phyloP scores from a whole-genome alignment of 1,140 invertebrate genomes.

The Drosophila pectinifera region DNA sequence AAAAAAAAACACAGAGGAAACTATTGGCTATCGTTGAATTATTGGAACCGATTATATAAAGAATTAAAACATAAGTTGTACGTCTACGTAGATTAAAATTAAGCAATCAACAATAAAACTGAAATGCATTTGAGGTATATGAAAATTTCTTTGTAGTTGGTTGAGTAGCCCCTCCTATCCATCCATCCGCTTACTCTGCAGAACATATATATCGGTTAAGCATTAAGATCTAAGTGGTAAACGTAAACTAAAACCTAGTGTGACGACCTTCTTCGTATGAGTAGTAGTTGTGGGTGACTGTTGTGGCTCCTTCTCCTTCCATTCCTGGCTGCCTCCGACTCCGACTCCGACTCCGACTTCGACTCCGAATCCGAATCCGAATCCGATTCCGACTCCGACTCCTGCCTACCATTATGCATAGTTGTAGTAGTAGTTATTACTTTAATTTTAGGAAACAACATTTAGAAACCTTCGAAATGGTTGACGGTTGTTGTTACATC shows the following conservation, averaged over 20 bases:
- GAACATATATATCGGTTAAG: constrained; percentile 36
- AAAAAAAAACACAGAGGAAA: constrained; percentile 34
- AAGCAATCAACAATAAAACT: constrained; percentile 84
- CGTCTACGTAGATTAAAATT: constrained; percentile 62
- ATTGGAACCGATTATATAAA: constrained; percentile 35
- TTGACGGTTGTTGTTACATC: constrained; percentile 45
- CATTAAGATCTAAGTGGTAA: constrained; percentile 41
- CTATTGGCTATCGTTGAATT: constrained; percentile 26
- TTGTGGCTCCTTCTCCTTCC: constrained; percentile 12
- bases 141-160: constrained; percentile 84
- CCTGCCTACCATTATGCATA: constrained; percentile 4
- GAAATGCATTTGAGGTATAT: constrained; percentile 85
- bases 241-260: constrained; percentile 67
- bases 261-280: constrained; percentile 64
- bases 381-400: neutral
- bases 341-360: neutral
- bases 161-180: constrained; percentile 58
- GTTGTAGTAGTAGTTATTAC: constrained; percentile 21
- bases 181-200: constrained; percentile 35
- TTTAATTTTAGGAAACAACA: constrained; percentile 72
- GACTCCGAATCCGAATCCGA: too few relatives aligned
- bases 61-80: constrained; percentile 37
- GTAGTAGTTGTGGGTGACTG: constrained; percentile 73
- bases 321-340: neutral
- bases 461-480: constrained; percentile 75